Conservation (phyloP, 2,113 vertebrate species). For the Hiodon tergisus region DNA sequence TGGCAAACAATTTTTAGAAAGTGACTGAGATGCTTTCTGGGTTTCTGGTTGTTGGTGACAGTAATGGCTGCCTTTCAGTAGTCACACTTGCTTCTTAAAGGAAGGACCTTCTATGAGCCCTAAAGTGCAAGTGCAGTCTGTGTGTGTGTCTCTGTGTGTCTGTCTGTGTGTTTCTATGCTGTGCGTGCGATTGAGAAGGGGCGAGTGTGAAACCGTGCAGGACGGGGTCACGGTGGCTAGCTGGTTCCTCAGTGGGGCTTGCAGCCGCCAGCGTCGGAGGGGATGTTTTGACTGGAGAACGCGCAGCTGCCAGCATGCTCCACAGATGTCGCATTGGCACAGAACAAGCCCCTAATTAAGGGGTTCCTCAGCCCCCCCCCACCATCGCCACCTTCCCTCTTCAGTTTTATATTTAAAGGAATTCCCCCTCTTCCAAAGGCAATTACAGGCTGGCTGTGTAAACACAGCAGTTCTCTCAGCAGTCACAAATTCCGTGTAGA, state of each 20-base stretch:
- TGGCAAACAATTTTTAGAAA: too few species aligned
- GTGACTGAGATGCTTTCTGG: too few species aligned
- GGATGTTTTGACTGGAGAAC: slow-evolving; percentile 58
- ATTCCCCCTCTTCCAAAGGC: slow-evolving; percentile 52
- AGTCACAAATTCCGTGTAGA: slow-evolving; percentile 42
- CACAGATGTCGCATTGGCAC: slow-evolving; percentile 52
- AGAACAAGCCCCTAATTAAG: slow-evolving; percentile 16
- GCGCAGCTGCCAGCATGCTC: slow-evolving; percentile 56
- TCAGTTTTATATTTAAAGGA: slow-evolving; percentile 32
- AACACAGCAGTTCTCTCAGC: slow-evolving; percentile 34
- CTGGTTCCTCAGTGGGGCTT: slow-evolving; percentile 31
- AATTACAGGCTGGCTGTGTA: slow-evolving; percentile 50
- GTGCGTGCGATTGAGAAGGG: background rate
- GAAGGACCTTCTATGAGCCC: background rate
- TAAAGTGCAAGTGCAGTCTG: background rate
- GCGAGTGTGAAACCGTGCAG: background rate
- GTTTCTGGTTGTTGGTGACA: too few species aligned
- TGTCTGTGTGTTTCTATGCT: background rate
- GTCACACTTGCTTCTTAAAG: background rate
- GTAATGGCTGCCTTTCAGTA: too few species aligned
- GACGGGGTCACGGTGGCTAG: slow-evolving; percentile 34
- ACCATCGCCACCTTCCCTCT: background rate
- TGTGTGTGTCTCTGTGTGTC: background rate
- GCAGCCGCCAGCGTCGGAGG: slow-evolving; percentile 46
- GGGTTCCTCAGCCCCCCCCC: slow-evolving; percentile 29